Evolutionary conservation across 2,113 vertebrate species (phyloP).

Genomic region (Urocitellus parryii): DNA sequence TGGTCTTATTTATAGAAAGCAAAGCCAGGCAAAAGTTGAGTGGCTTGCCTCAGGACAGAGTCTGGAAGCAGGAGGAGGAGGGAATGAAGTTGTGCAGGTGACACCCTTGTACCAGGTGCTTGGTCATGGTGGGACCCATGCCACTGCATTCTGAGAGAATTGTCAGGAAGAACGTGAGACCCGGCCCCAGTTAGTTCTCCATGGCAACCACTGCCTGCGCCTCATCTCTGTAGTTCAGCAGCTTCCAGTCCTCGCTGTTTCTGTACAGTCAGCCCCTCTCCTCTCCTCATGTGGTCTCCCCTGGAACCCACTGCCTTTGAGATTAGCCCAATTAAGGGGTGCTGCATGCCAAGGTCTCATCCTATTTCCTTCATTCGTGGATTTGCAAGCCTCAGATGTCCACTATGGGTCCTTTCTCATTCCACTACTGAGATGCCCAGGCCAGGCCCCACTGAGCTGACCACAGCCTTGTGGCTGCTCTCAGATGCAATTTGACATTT

Average conservation of each 20-base stretch:
- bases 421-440: no score
- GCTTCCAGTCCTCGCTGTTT: neutral
- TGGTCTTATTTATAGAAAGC: neutral
- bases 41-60: neutral
- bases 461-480: neutral
- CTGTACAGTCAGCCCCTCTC: neutral
- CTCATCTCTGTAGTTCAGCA: fast-evolving
- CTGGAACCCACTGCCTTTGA: neutral
- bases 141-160: neutral
- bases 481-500: no score
- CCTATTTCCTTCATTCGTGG: no score
- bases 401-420: fast-evolving
- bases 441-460: neutral
- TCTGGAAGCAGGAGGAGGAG: neutral
- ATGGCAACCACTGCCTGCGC: neutral
- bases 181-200: neutral
- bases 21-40: neutral
- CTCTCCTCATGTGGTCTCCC: neutral
- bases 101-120: neutral
- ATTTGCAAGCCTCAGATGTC: neutral
- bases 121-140: neutral
- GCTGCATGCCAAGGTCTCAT: neutral
- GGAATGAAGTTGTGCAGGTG: neutral
- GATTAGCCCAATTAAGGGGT: fast-evolving
- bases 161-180: no score